phyloP scores from a whole-genome alignment of 2,113 vertebrate species.

The Reinhardtius hippoglossoides region DNA sequence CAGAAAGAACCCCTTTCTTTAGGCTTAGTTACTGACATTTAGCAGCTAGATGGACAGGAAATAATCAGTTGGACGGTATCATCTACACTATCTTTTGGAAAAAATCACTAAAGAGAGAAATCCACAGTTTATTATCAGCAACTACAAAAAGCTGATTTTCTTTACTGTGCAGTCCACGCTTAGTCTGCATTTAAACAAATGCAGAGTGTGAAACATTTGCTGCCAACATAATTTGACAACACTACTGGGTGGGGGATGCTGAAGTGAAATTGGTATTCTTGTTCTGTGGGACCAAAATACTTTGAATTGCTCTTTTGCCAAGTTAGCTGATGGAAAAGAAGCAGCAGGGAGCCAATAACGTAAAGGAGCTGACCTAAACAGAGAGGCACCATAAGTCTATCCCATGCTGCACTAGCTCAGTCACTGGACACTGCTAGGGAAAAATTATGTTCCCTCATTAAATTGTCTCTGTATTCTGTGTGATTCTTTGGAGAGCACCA shows the following conservation, averaged over 20 bases:
- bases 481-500: constrained; percentile 13
- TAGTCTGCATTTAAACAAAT: constrained; percentile 7
- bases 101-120: not conserved
- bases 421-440: constrained; percentile 8
- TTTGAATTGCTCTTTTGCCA: constrained; percentile 39
- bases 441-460: constrained; percentile 47
- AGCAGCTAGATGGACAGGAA: not conserved
- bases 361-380: constrained; percentile 61
- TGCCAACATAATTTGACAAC: not conserved
- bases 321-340: constrained; percentile 28
- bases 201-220: constrained; percentile 15
- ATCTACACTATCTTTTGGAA: not conserved
- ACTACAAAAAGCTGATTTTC: not conserved
- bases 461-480: constrained; percentile 24
- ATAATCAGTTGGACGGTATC: not conserved
- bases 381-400: constrained; percentile 53
- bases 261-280: constrained; percentile 1
- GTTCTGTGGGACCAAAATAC: constrained; percentile 14
- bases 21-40: not conserved
- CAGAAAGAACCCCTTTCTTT: not conserved
- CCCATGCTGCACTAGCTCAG: constrained; percentile 29
- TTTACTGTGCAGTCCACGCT: not conserved
- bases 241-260: not conserved
- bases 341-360: constrained; percentile 39
- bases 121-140: not conserved